Conservation (phyloP, 1,140 invertebrate species). For the Monomorium pharaonis region DNA sequence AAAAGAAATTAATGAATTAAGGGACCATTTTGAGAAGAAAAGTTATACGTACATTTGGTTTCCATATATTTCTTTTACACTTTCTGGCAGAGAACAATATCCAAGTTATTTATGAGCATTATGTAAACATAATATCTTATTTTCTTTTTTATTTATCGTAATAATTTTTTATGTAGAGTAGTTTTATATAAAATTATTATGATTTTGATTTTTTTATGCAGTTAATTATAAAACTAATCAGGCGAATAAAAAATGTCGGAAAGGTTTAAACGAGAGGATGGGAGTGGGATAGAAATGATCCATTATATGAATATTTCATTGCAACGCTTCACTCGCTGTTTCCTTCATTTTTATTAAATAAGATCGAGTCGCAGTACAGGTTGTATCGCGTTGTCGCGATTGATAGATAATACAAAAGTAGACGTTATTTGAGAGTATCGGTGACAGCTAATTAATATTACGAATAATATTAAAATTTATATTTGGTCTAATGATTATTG, state of each 20-base stretch:
- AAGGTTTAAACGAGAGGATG: neutral
- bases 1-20: neutral
- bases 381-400: slow-evolving; percentile 29
- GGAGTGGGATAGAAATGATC: neutral
- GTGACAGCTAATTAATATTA: slow-evolving; percentile 70
- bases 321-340: neutral
- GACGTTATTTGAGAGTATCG: slow-evolving; percentile 70
- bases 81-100: neutral
- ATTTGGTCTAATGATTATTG: slow-evolving; percentile 68
- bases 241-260: neutral
- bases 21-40: neutral
- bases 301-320: slow-evolving; percentile 18
- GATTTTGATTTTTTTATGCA: neutral
- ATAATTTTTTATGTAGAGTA: neutral
- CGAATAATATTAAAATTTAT: slow-evolving; percentile 77
- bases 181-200: neutral
- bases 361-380: slow-evolving; percentile 56
- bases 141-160: neutral
- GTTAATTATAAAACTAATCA: slow-evolving; percentile 7
- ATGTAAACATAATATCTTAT: too few relatives aligned
- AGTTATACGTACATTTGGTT: neutral
- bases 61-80: neutral
- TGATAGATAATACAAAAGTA: slow-evolving; percentile 69
- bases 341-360: slow-evolving; percentile 75
- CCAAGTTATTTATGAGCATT: neutral